These are phyloP conservation scores for Ceratosolen fusciceps DNA, from an alignment of 1,140 invertebrate genomes.

Conservation along the genomic window DNA sequence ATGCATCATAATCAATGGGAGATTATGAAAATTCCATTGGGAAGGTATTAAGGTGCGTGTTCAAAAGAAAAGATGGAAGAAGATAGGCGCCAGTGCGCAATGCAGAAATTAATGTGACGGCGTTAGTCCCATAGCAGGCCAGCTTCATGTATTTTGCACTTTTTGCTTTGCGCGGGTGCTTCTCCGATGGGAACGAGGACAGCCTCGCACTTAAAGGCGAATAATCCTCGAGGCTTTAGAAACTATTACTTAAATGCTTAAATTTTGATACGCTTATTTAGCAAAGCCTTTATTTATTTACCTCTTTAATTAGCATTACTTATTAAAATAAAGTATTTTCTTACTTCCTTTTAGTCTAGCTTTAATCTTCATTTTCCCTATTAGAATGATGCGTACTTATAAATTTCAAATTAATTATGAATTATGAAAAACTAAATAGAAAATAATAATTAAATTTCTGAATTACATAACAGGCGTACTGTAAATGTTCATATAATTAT, in stretches of 20 bases:
- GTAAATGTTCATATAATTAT: too few relatives aligned
- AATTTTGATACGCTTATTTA: too few relatives aligned
- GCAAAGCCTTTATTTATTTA: too few relatives aligned
- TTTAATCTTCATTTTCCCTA: too few relatives aligned
- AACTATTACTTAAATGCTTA: background rate
- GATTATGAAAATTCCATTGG: constrained; percentile 39
- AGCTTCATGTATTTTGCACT: constrained; percentile 26
- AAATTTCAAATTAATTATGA: too few relatives aligned
- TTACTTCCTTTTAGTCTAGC: too few relatives aligned
- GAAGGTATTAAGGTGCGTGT: background rate
- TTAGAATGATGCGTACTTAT: too few relatives aligned
- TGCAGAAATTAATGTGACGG: constrained; percentile 26
- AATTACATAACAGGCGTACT: too few relatives aligned
- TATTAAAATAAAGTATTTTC: too few relatives aligned
- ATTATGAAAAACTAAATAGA: too few relatives aligned
- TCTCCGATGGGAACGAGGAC: background rate
- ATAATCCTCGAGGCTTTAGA: background rate
- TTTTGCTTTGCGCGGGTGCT: constrained; percentile 8
- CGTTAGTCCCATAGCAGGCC: background rate
- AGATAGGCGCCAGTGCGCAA: constrained; percentile 25
- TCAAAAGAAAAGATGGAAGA: constrained; percentile 1
- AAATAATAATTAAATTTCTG: too few relatives aligned
- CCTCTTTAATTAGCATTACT: too few relatives aligned
- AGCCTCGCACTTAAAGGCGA: background rate
- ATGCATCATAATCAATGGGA: constrained; percentile 38